Conservation (phyloP, 2,797 vertebrate genomes). For the Alcedo atthis region DNA sequence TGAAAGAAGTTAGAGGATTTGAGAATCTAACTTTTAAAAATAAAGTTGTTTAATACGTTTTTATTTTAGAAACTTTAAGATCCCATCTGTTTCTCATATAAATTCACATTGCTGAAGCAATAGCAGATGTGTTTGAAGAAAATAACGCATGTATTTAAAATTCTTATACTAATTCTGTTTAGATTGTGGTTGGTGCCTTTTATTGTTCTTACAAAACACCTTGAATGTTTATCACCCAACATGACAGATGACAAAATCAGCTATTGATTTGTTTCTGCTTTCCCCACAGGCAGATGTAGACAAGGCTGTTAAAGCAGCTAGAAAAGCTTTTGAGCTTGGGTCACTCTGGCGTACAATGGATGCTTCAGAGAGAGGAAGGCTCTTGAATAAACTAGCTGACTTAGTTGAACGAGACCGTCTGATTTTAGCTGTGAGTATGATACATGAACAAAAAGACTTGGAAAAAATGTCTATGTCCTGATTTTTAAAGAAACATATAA, state of each 20-base stretch:
- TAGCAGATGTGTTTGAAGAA: not conserved
- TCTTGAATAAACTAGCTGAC: slow-evolving; percentile 85
- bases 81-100: not conserved
- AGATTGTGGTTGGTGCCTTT: fast-evolving
- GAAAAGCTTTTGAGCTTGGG: slow-evolving; percentile 85
- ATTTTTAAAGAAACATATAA: not conserved
- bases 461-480: not conserved
- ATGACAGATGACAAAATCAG: not conserved
- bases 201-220: not conserved
- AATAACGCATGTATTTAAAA: not conserved
- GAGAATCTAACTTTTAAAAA: not conserved
- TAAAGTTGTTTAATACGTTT: not conserved
- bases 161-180: not conserved
- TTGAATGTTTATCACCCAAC: not conserved
- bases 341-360: slow-evolving; percentile 90
- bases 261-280: not conserved
- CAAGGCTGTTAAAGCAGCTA: slow-evolving; percentile 87
- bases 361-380: slow-evolving; percentile 84
- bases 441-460: fast-evolving
- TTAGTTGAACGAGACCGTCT: slow-evolving; percentile 86
- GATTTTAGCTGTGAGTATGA: slow-evolving; percentile 83
- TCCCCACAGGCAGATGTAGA: slow-evolving; percentile 83
- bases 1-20: not conserved
- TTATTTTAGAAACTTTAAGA: not conserved
- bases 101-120: not conserved